Conservation (phyloP, 2,888 invertebrate genomes). For the Limnephilus marmoratus region DNA sequence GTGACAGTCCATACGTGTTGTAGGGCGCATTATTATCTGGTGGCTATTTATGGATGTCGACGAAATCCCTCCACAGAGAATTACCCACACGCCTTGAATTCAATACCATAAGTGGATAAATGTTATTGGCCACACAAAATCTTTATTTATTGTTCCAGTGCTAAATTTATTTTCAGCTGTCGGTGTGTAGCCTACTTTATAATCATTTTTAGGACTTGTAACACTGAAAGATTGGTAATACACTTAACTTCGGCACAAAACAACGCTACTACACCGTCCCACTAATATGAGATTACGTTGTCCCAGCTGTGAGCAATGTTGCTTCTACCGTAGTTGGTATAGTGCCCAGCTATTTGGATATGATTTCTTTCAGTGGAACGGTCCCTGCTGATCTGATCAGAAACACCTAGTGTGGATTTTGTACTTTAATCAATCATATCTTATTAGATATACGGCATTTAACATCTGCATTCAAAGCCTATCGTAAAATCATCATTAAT, state of each 20-base stretch:
- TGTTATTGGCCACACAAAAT: not conserved
- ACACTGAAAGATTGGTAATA: not conserved
- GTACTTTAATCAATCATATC: not conserved
- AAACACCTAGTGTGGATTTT: not conserved
- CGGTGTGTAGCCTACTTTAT: not conserved
- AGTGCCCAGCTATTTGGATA: not conserved
- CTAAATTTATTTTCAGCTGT: not conserved
- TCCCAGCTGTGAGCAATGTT: conserved; percentile 36
- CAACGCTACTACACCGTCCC: conserved; percentile 1
- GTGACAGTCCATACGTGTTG: conserved; percentile 13
- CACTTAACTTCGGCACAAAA: not conserved
- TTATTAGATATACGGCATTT: not conserved
- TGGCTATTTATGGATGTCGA: not conserved
- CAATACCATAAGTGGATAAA: not conserved
- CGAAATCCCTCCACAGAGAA: not conserved
- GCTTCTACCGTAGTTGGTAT: conserved; percentile 27
- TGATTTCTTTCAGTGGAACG: not conserved
- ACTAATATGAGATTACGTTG: not conserved
- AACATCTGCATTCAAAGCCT: not conserved
- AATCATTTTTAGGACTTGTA: not conserved
- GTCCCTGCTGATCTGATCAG: not conserved
- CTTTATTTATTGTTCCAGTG: not conserved
- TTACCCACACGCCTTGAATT: not conserved
- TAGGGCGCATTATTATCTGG: not conserved
- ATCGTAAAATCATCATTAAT: not conserved